Percentiles rank a stretch among this genome's conserved stretches.
These are phyloP conservation scores for Poeciliopsis occidentalis DNA, from an alignment of 2,113 vertebrate species.

Conservation along the genomic window DNA sequence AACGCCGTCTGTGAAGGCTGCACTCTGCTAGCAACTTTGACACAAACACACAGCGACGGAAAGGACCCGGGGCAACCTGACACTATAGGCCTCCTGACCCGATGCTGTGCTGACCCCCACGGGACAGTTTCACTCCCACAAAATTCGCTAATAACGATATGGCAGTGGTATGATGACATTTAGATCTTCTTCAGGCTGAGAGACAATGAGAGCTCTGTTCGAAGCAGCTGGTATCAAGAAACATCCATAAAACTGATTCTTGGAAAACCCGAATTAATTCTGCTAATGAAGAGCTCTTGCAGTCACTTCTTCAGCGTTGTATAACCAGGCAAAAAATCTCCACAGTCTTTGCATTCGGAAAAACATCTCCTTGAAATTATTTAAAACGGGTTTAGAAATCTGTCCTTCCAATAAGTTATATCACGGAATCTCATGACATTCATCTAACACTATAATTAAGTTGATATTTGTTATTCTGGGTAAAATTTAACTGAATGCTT, in stretches of 20 bases:
- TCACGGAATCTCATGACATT: not conserved
- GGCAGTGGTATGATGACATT: constrained; percentile 5
- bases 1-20: constrained; percentile 40
- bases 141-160: constrained; percentile 44
- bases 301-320: not conserved
- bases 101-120: constrained; percentile 36
- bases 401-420: not conserved
- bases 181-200: constrained; percentile 20
- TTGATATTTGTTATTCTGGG: constrained; percentile 1
- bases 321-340: not conserved
- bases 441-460: not conserved
- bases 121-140: constrained; percentile 35
- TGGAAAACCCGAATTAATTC: not conserved
- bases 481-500: constrained; percentile 6
- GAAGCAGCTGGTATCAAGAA: not conserved
- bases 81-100: constrained; percentile 47
- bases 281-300: not conserved
- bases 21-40: constrained; percentile 29
- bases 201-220: not conserved
- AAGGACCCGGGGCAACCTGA: constrained; percentile 34
- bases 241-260: not conserved
- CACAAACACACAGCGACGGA: constrained; percentile 58
- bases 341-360: not conserved
- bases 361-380: not conserved
- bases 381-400: not conserved